Evolutionary conservation across 2,113 vertebrate genomes (phyloP).

Genomic region (Loxodonta africana): DNA sequence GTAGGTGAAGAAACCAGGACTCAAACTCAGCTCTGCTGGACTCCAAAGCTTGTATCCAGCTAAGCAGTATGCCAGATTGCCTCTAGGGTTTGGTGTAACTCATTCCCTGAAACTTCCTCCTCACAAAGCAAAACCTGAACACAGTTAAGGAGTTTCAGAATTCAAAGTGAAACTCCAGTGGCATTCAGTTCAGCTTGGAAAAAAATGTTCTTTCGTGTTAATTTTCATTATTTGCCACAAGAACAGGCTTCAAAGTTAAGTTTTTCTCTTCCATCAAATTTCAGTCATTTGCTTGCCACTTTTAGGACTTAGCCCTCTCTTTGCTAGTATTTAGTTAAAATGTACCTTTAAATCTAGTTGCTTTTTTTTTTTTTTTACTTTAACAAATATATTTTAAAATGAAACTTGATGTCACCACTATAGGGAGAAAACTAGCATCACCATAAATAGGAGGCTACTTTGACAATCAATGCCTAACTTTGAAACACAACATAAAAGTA

Average conservation of each 20-base stretch:
- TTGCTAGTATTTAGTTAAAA: background rate
- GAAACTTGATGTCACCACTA: background rate
- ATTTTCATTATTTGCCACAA: background rate
- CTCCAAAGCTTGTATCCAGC: background rate
- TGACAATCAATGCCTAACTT: background rate
- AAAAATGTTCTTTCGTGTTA: background rate
- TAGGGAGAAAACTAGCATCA: background rate
- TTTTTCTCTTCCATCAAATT: background rate
- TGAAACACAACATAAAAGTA: background rate
- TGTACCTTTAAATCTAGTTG: background rate
- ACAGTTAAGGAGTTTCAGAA: background rate
- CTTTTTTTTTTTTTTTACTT: constrained; percentile 17
- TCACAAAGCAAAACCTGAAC: background rate
- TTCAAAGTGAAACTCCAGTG: constrained; percentile 3
- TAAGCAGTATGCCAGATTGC: background rate
- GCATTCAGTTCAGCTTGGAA: background rate
- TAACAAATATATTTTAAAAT: background rate
- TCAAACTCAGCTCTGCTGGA: background rate
- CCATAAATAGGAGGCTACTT: background rate
- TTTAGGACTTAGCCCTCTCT: background rate
- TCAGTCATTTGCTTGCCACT: background rate
- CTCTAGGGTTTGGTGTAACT: background rate
- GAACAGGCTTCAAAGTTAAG: background rate
- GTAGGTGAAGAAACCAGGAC: background rate
- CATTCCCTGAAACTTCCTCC: background rate